Base-by-base conservation (phyloP, 2,113 vertebrate species). In the Caranx melampygus region DNA sequence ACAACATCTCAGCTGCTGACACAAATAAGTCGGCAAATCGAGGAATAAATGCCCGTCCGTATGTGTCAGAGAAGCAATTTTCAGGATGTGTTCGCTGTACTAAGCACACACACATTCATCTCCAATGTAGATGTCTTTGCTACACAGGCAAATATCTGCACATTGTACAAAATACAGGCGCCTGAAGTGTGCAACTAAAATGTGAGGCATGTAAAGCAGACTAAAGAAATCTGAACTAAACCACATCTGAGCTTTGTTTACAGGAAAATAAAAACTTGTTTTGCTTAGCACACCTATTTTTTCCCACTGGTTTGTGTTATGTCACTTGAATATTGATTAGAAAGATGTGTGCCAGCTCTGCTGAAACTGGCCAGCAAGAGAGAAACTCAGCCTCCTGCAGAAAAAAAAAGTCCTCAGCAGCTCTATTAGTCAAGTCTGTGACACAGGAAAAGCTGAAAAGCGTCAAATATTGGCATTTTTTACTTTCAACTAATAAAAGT, bases 271-370 rank as follows among this genome's bases (percentile, higher is more conserved):
- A 68, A 45, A 78, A 52, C 44, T 21, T 63, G 8, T 82, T 66
- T 70, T 75, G 13, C 54, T 4, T 59, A 52, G 35, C 47, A 14
- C 0, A 63, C 74, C 34, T 72, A 66, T 57, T 72, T 66, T 69
- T 69, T 45, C 65, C 52, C 49, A 73, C 71, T 31, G 52, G 54
- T 80, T 87, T 83, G 58, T 80, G 37, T 86, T 58, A 40, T 84
- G 62, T 66, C 45, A 65, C 70, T 73, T 69, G 73, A n/a, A 74
- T 86, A 89, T 89, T 81, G 86, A 86, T 83, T 71, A 64, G 52
- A 81, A 75, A 72, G 57, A 60, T 52, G 58, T 60, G 54, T 57
- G 31, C 54, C 40, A 18, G 60, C 16, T 1, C 74, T 34, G 69
- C 59, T 42, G 64, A 82, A 79, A 79, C 37, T 81, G 84, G 76